phyloP scores from a whole-genome alignment of 1,140 invertebrate genomes.

The Hypsibius dujardini region DNA sequence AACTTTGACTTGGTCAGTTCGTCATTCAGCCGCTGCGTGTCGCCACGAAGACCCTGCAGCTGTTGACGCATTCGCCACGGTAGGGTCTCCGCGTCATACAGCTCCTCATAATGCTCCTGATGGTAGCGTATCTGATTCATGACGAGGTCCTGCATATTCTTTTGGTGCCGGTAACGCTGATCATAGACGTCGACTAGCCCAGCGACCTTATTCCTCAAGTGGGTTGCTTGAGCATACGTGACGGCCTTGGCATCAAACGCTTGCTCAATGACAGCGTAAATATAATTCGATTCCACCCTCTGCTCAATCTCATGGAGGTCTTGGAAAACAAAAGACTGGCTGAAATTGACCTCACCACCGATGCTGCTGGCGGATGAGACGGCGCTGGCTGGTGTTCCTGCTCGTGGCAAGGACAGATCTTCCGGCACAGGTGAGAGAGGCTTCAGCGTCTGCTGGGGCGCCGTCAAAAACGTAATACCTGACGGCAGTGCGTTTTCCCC shows the following conservation, averaged over 20 bases:
- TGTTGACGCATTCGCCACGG: background rate
- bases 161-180: background rate
- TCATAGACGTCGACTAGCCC: background rate
- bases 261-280: background rate
- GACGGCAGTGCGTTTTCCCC: too few relatives aligned
- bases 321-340: background rate
- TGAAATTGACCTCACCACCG: too few relatives aligned
- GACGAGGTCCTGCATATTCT: background rate
- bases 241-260: background rate
- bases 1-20: background rate
- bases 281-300: background rate
- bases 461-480: too few relatives aligned
- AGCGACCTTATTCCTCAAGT: background rate
- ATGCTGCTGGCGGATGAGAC: too few relatives aligned
- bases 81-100: background rate
- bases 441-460: too few relatives aligned
- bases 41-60: slow-evolving; percentile 12
- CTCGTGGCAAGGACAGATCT: too few relatives aligned
- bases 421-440: too few relatives aligned
- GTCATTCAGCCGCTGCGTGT: background rate
- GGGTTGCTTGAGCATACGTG: background rate
- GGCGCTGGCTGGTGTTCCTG: too few relatives aligned
- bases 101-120: background rate
- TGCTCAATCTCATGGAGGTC: background rate
- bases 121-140: background rate